Evolutionary conservation across 2,113 vertebrate species (phyloP), one percentile per base, ranked within the genome.

Genomic region (Mastomys coucha): DNA sequence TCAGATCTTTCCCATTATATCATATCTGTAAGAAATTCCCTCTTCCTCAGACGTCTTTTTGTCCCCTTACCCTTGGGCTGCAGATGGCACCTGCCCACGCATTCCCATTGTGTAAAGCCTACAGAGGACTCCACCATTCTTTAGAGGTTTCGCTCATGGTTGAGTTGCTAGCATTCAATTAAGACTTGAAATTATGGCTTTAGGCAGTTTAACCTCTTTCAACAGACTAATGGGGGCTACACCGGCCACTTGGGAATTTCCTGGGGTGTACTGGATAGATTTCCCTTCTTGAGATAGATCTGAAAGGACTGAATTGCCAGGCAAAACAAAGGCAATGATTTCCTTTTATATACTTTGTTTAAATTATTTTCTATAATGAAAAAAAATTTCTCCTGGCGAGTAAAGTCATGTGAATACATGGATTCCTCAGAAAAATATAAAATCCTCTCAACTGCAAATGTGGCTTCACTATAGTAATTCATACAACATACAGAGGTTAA

Each of bases 71-170:
- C 98, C 98, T 97, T 97, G 98, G 98, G 98, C 98, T 98, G 98
- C 99, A 99, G 99, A 99, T 99, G 99, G 99, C 99, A 99, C 98
- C 99, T 99, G 96, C 99, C 99, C 99, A 99, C 99, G 97, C 99
- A 99, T 98, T 98, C 98, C 98, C 98, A 99, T 99, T 99, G 99
- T 99, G 98, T 98, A 98, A 97, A 98, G 98, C 98, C 99, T 94
- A 97, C 91, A 97, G 98, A 99, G 98, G 97, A 93, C 97, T 73
- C 92, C 20, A 33, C 98, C 98, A 98, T 99, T 99, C 98, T 98
- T 97, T 96, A 51, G 81, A 93, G 93, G 88, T 72, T 95, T 94
- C 95, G 96, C 98, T 98, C 90, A 89, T 56, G 97, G 97, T 88
- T 97, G 96, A 98, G 96, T 96, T 94, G 97, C 97, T 97, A 92